Evolutionary conservation across 2,797 vertebrate genomes (phyloP).

Genomic region (Rhinella marina): DNA sequence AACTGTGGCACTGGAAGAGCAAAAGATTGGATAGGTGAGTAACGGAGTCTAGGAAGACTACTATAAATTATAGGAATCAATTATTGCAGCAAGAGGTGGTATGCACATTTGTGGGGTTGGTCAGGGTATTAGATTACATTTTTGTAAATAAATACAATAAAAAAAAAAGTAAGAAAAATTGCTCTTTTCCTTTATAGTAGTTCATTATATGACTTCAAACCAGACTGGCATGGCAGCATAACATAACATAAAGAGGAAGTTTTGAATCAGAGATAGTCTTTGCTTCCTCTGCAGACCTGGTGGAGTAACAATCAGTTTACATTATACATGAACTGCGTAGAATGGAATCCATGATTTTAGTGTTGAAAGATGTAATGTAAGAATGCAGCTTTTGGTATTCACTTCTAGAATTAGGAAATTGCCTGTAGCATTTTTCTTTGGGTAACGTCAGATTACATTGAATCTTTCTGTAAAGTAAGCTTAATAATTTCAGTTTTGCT

Average conservation of each 20-base stretch:
- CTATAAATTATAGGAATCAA: not conserved
- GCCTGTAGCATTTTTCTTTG: slow-evolving; percentile 39
- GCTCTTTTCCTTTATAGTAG: not conserved
- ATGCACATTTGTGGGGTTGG: not conserved
- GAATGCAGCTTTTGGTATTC: slow-evolving; percentile 49
- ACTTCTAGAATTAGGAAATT: slow-evolving; percentile 52
- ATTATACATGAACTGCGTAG: slow-evolving; percentile 33
- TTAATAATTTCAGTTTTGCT: not conserved
- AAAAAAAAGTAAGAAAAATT: not conserved
- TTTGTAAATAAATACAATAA: not conserved
- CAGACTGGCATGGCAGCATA: slow-evolving; percentile 29
- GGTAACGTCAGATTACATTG: slow-evolving; percentile 41
- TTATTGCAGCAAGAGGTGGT: not conserved
- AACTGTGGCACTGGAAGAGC: too few relatives aligned
- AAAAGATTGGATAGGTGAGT: too few relatives aligned
- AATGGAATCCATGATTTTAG: slow-evolving; percentile 44
- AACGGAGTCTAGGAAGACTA: too few relatives aligned
- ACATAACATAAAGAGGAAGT: slow-evolving; percentile 35
- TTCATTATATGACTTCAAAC: slow-evolving; percentile 13
- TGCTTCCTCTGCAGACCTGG: slow-evolving; percentile 23
- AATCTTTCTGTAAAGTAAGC: slow-evolving; percentile 15
- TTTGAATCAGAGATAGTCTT: slow-evolving; percentile 42
- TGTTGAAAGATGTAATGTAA: slow-evolving; percentile 25
- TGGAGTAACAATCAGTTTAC: slow-evolving; percentile 52
- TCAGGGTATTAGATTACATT: not conserved